Evolutionary conservation across 2,113 vertebrate genomes (phyloP).

Genomic region (Brachyhypopomus occidentalis): DNA sequence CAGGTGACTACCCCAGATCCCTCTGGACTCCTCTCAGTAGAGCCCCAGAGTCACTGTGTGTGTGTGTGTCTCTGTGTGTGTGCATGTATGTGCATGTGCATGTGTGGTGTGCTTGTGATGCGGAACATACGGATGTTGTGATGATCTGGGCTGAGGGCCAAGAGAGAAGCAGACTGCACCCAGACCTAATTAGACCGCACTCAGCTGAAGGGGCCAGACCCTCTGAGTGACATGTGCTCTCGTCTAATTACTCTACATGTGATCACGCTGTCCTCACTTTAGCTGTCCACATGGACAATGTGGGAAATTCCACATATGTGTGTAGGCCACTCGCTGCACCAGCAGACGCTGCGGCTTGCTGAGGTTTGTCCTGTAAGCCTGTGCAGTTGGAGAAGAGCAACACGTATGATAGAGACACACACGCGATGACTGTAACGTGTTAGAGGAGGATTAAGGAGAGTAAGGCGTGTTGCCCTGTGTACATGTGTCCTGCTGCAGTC

Average conservation of each 20-base stretch:
- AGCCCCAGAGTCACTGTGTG: not conserved
- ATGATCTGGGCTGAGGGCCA: constrained; percentile 72
- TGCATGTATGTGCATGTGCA: constrained; percentile 24
- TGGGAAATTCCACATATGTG: too few relatives aligned
- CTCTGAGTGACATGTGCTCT: constrained; percentile 41
- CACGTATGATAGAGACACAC: too few relatives aligned
- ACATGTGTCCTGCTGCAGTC: too few relatives aligned
- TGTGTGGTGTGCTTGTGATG: constrained; percentile 44
- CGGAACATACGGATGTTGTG: constrained; percentile 76
- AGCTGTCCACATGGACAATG: too few relatives aligned
- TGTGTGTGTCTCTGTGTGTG: constrained; percentile 21
- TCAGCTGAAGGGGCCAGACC: constrained; percentile 57
- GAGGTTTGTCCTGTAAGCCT: too few relatives aligned
- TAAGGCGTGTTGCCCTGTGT: too few relatives aligned
- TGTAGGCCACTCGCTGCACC: too few relatives aligned
- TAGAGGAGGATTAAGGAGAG: too few relatives aligned
- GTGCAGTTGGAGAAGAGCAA: too few relatives aligned
- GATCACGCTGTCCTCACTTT: too few relatives aligned
- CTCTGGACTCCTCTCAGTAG: constrained; percentile 1
- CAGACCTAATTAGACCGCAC: constrained; percentile 69
- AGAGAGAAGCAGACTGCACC: constrained; percentile 64
- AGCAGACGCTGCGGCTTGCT: too few relatives aligned
- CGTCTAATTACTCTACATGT: not conserved
- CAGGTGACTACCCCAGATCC: constrained; percentile 13
- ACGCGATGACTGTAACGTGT: too few relatives aligned